Conservation (phyloP, 2,888 invertebrate species). For the Thymelicus lineola region DNA sequence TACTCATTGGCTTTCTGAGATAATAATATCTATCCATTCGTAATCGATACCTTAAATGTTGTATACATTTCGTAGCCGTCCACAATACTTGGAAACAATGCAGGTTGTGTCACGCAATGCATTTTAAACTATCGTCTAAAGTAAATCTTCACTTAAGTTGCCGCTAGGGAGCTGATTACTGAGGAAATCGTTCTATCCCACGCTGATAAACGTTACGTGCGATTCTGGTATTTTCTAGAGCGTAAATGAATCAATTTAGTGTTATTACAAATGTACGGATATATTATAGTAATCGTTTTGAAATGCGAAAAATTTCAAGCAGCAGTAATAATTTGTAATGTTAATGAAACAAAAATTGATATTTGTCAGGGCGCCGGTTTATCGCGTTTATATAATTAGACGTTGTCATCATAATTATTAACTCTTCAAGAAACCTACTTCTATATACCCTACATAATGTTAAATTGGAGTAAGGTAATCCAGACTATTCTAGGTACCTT, state of each 20-base stretch:
- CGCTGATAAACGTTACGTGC: conserved; percentile 26
- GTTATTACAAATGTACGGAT: neutral
- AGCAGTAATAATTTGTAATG: neutral
- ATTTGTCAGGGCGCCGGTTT: no score
- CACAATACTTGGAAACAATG: conserved; percentile 33
- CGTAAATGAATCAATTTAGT: neutral
- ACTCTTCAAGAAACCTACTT: no score
- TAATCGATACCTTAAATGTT: conserved; percentile 11
- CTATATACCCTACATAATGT: no score
- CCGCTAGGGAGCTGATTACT: conserved; percentile 32
- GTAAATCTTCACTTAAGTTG: conserved; percentile 28
- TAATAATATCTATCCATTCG: neutral
- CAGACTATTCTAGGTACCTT: no score
- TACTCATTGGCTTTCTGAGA: no score
- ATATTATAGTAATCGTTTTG: neutral
- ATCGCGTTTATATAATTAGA: no score
- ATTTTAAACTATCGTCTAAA: conserved; percentile 54
- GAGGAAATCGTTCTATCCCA: conserved; percentile 37
- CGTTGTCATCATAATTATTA: no score
- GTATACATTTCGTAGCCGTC: conserved; percentile 9
- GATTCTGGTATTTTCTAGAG: conserved; percentile 17
- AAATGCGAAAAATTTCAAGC: neutral
- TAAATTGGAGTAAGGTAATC: no score
- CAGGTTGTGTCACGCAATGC: conserved; percentile 54
- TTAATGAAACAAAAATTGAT: no score